Conservation (phyloP, 2,797 vertebrate genomes). For the Calcarius lapponicus region DNA sequence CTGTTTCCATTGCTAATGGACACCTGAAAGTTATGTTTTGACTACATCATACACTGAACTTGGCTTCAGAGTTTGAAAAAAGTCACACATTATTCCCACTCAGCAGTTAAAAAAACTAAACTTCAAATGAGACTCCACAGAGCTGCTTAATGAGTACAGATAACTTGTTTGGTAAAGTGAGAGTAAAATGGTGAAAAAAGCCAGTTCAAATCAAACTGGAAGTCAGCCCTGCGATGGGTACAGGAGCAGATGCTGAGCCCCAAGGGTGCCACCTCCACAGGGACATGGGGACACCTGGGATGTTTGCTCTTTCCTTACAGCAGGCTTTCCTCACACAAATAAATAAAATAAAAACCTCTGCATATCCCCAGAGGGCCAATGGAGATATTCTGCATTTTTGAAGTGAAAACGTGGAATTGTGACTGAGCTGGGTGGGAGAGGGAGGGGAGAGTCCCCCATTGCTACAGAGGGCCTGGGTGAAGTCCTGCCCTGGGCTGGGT, state of each 20-base stretch:
- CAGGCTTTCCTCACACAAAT: neutral
- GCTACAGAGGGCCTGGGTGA: neutral
- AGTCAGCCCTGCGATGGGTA: neutral
- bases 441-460: neutral
- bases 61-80: neutral
- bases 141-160: neutral
- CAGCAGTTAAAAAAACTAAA: neutral
- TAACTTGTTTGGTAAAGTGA: neutral
- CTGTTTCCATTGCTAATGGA: neutral
- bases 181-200: neutral
- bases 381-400: neutral
- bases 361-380: fast-evolving
- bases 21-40: neutral
- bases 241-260: fast-evolving
- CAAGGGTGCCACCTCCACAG: neutral
- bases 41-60: neutral
- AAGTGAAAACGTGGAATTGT: fast-evolving
- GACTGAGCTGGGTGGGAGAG: neutral
- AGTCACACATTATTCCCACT: fast-evolving
- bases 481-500: neutral
- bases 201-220: neutral
- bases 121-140: neutral
- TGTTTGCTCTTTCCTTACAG: neutral
- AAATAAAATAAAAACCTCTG: neutral
- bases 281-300: neutral